Evolutionary conservation across 2,113 vertebrate species (phyloP).

Genomic region (Hippotragus niger): DNA sequence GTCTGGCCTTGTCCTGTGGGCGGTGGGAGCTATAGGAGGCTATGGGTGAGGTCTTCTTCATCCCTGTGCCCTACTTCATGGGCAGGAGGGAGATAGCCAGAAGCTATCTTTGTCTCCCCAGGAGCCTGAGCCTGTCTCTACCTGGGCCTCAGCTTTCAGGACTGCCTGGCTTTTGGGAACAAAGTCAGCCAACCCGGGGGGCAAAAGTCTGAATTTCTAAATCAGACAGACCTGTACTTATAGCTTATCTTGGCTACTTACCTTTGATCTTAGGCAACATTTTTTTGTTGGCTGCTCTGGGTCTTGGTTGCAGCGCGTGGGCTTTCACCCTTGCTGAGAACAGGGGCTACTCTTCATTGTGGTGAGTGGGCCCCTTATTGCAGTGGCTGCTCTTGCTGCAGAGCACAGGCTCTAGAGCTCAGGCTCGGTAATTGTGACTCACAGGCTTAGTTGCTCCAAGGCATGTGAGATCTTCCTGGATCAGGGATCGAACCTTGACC

Average conservation of each 20-base stretch:
- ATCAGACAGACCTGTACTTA: neutral
- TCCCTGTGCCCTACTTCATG: no score
- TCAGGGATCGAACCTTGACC: slow-evolving; percentile 82
- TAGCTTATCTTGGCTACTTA: neutral
- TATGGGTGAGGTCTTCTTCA: neutral
- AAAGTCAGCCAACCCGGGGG: neutral
- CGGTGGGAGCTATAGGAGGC: rapidly evolving
- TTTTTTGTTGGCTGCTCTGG: neutral
- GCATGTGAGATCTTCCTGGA: neutral
- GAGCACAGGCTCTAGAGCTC: neutral
- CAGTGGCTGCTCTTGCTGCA: neutral
- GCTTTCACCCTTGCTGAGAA: neutral
- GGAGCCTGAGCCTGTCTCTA: neutral
- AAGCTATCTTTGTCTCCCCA: neutral
- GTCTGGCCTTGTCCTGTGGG: neutral
- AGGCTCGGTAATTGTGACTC: neutral
- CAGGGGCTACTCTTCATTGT: neutral
- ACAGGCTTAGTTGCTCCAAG: neutral
- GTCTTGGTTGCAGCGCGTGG: neutral
- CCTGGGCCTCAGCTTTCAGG: neutral
- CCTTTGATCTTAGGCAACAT: neutral
- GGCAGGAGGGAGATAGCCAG: neutral
- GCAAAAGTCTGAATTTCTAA: neutral
- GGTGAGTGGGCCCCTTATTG: neutral
- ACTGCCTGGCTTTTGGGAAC: neutral